These are phyloP conservation scores for Netelia virgata DNA, from an alignment of 2,888 invertebrate species.

Conservation along the genomic window DNA sequence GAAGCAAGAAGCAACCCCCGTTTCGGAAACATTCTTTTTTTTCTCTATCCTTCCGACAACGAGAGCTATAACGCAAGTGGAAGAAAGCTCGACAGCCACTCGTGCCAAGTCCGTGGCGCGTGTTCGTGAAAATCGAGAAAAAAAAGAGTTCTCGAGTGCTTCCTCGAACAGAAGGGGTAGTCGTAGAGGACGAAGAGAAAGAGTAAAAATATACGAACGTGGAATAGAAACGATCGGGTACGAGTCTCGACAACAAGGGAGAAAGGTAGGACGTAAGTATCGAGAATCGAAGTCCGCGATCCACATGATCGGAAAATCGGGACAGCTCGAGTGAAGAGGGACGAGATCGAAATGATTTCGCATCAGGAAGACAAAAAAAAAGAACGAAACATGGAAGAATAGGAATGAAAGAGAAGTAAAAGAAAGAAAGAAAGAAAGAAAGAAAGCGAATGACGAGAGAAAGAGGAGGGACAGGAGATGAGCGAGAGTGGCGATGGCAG, in stretches of 20 bases:
- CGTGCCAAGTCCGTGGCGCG: background rate
- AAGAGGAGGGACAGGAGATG: slow-evolving; percentile 45
- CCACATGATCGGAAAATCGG: slow-evolving; percentile 48
- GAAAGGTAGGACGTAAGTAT: background rate
- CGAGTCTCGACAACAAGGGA: slow-evolving; percentile 25
- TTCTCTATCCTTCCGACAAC: background rate
- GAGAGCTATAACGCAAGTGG: background rate
- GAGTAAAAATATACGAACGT: background rate
- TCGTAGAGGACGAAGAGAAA: background rate
- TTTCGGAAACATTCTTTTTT: background rate
- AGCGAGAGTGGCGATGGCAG: slow-evolving; percentile 57
- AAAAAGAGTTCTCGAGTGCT: background rate
- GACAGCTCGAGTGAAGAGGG: background rate
- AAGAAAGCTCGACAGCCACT: background rate
- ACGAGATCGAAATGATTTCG: slow-evolving; percentile 40
- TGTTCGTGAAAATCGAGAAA: slow-evolving; percentile 9
- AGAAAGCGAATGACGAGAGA: slow-evolving; percentile 9
- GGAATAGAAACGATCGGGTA: slow-evolving; percentile 11
- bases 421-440: slow-evolving; percentile 19
- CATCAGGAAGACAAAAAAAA: slow-evolving; percentile 1
- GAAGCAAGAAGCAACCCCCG: background rate
- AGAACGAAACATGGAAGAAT: slow-evolving; percentile 13
- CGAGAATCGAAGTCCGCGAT: background rate
- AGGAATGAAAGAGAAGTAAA: background rate
- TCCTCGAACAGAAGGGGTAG: slow-evolving; percentile 8